Base-by-base conservation (phyloP, 2,113 vertebrate species). In the Regulus satrapa region DNA sequence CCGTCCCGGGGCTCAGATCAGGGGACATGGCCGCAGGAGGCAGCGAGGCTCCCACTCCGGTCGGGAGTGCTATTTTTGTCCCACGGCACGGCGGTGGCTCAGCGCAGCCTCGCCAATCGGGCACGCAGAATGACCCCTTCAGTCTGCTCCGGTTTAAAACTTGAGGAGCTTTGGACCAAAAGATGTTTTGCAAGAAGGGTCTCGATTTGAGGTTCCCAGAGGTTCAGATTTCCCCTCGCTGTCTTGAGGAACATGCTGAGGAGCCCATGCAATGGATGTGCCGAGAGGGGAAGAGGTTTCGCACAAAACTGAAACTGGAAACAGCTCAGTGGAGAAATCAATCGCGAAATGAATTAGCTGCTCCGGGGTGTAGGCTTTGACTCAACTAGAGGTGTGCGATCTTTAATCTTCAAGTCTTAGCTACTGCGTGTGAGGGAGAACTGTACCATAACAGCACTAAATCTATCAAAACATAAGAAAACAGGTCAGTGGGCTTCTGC, bases 391-490 rank as follows among this genome's bases (percentile, higher is more conserved):
- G 51, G 86, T 46, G 84, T 79, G 61, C 52, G 62, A 76, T 82
- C 91, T 96, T 85, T 94, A 69, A 92, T 96, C 74, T 96, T 76
- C 61, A 28, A 67, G 56, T 73, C 25, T 79, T 61, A 85, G 55
- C 75, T 89, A 72, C 88, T 73, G 92, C 62, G 29, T 32, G 63
- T 52, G 86, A 67, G 32, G 48, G 52, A 91, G 89, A 92, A 92
- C 79, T 77, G 87, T 92, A 89, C 66, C 63, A 12, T 77, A 74
- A 91, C 74, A 71, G 61, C 77, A 64, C 43, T 58, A 68, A 81
- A 89, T 93, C 89, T 54, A 83, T 89, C 89, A 91, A 90, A 94
- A 68, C 87, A 86, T 34, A 52, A 75, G 52, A 79, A 72, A 95
- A 83, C 49, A 59, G 95, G 69, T 68, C 94, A 49, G 49, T 41